Evolutionary conservation across 2,113 vertebrate genomes (phyloP), one percentile per base, ranked within the genome.

Genomic region (Phocoena phocoena): DNA sequence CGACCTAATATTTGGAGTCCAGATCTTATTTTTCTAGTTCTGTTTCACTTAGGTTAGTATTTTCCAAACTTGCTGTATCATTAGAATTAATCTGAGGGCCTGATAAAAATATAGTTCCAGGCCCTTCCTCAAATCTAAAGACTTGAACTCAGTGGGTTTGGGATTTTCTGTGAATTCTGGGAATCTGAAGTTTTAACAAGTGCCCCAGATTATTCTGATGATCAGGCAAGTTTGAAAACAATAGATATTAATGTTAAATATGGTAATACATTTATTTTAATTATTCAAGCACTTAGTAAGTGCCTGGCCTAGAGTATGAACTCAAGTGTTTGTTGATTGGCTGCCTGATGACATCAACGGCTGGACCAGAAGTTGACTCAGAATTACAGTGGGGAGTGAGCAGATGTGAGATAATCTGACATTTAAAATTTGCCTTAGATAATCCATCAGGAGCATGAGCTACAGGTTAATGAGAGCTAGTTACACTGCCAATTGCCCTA

Each of bases 171-270:
- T 79, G 25, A 77, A 47, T 36, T 90, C 70, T 88, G 25, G 55
- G 44, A 82, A 82, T 88, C 36, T 41, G 25, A 83, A 58, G 87
- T 70, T 97, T 93, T 74, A 93, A 73, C 33, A 33, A 87, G 55
- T 62, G 25, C 31, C 28, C 6, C 9, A 50, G 36, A 63, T 86
- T 33, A 77, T 86, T 77, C 60, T 63, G 76, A 80, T 60, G 15
- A 90, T 55, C 47, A 90, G 15, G 31, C 20, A 74, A 91, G 47
- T 95, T 95, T 94, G 67, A 53, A 91, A 97, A 83, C 5, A n/a
- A 8, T n/a, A 65, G 76, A 47, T 55, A 14, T 53, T 80, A 36
- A 15, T 80, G 20, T 36, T 55, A 80, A 80, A 55, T 82, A 67
- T 63, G 76, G 55, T 67, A 47, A 53, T 74, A 93, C 47, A 68